Conservation (phyloP, 2,113 vertebrate species). For the Pelmatolapia mariae region DNA sequence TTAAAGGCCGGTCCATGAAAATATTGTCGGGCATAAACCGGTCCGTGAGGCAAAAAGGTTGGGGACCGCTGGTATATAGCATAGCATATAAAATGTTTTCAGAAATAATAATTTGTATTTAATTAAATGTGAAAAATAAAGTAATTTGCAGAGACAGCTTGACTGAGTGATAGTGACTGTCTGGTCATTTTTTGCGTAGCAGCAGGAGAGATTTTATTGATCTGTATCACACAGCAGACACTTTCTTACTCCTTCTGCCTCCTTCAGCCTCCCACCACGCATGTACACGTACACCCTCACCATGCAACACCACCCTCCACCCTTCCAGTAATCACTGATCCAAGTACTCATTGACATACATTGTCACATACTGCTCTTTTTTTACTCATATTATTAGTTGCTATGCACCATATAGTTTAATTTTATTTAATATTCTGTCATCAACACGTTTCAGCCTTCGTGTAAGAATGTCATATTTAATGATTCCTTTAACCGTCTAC, state of each 20-base stretch:
- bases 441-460: background rate
- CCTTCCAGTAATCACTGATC: background rate
- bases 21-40: too few relatives aligned
- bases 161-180: background rate
- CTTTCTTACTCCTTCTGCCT: background rate
- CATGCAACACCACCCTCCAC: background rate
- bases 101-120: background rate
- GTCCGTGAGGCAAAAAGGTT: too few relatives aligned
- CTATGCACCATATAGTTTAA: background rate
- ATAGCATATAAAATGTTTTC: background rate
- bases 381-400: background rate
- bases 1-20: too few relatives aligned
- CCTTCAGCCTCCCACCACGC: background rate
- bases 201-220: background rate
- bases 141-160: background rate
- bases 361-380: too few relatives aligned
- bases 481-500: background rate
- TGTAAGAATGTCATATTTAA: background rate
- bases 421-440: background rate
- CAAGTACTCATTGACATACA: background rate
- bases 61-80: too few relatives aligned
- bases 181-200: background rate
- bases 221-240: background rate
- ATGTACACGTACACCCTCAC: background rate
- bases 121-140: background rate